Base-by-base conservation (phyloP, 2,113 vertebrate species). In the Oriolus oriolus region DNA sequence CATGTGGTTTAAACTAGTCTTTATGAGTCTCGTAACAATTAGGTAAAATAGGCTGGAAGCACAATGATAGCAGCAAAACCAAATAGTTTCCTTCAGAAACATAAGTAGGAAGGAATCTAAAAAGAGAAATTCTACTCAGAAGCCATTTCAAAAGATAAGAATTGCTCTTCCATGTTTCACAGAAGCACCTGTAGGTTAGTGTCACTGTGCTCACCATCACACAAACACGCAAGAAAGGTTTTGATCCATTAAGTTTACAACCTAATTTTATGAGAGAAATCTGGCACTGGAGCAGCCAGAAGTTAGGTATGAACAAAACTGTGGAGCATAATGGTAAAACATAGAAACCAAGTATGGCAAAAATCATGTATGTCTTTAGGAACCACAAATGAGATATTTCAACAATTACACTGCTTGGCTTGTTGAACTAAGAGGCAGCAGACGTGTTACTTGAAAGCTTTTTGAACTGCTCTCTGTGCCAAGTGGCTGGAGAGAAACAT, bases 401-500 rank as follows among this genome's bases (percentile, higher is more conserved):
- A 77, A 77, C 78, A 91, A 80, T 63, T 59, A 54, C 66, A 52
- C 7, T 59, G 78, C 56, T 63, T 11, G 3, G 54, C 57, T 82
- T 57, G 41, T 42, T 60, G 66, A 91, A 73, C 26, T 69, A 69
- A 89, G 50, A 93, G 24, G 61, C 68, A 77, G 84, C 35, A 85
- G 54, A 65, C 0, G 1, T 45, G 64, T 70, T 53, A 77, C 70
- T 52, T 83, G 85, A 96, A 94, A 90, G 81, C 79, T 80, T 92
- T 83, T 74, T 47, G 66, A 86, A 71, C 33, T 75, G 42, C 69
- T 83, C 61, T 76, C 68, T 28, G 47, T 35, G 79, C 90, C 90
- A 94, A 95, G 89, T 30, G 84, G 77, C 80, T 82, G 44, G 41
- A 94, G 87, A 87, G 78, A 92, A 71, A 52, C 75, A 89, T 91